Conservation (phyloP, 1,140 invertebrate species). For the Drosophila grimshawi region DNA sequence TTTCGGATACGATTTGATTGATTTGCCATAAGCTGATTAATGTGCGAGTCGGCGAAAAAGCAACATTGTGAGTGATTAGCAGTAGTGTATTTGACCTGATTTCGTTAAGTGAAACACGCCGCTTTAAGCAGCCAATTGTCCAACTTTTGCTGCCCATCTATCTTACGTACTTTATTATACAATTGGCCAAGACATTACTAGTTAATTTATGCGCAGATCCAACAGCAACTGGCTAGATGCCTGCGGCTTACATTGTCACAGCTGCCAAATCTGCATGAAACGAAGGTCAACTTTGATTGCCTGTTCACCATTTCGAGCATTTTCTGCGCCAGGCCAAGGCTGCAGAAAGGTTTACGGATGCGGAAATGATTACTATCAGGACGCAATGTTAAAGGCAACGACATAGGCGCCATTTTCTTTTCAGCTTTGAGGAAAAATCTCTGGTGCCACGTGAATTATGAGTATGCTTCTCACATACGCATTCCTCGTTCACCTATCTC, state of each 20-base stretch:
- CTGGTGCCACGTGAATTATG: conserved; percentile 49
- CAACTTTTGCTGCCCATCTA: conserved; percentile 41
- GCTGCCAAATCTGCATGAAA: conserved; percentile 54
- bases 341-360: conserved; percentile 49
- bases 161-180: conserved; percentile 47
- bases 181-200: conserved; percentile 45
- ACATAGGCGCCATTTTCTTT: conserved; percentile 27
- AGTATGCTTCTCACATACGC: conserved; percentile 30
- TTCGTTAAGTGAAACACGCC: conserved; percentile 16
- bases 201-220: conserved; percentile 30
- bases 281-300: conserved; percentile 46
- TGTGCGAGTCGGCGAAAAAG: conserved; percentile 23
- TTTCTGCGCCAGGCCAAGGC: conserved; percentile 26
- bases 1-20: conserved; percentile 58
- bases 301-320: conserved; percentile 17
- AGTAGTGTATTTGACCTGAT: conserved; percentile 29
- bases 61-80: conserved; percentile 51
- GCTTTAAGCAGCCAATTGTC: conserved; percentile 39
- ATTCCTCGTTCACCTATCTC: not conserved
- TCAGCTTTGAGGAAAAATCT: conserved; percentile 21
- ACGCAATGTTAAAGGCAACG: conserved; percentile 21
- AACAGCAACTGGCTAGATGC: conserved; percentile 8
- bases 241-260: conserved; percentile 26
- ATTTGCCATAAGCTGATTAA: conserved; percentile 62
- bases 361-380: conserved; percentile 55